phyloP scores from a whole-genome alignment of 1,140 invertebrate genomes.

The Zaprionus tsacasi region DNA sequence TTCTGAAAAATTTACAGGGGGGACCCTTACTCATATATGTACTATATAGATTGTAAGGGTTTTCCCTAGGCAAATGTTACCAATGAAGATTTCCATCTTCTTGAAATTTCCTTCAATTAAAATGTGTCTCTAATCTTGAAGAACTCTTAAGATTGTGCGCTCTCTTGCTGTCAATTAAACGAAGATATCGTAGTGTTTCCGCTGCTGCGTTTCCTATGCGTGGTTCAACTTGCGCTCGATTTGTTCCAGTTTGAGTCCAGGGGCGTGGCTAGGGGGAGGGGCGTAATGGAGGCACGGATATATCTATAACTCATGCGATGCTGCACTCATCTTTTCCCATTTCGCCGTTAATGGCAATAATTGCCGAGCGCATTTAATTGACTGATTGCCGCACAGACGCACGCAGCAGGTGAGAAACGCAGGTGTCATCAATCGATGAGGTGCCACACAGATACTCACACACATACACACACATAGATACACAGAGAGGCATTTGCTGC shows the following conservation, averaged over 20 bases:
- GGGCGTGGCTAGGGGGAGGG: background rate
- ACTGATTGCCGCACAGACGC: slow-evolving; percentile 56
- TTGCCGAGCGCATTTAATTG: slow-evolving; percentile 69
- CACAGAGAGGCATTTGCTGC: slow-evolving; percentile 47
- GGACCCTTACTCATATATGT: no score
- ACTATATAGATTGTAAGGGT: no score
- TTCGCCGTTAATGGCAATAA: slow-evolving; percentile 66
- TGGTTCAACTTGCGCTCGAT: background rate
- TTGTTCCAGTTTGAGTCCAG: slow-evolving; percentile 3
- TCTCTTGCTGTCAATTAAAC: background rate
- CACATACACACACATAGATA: background rate
- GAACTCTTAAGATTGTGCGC: background rate
- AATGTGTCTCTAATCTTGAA: background rate
- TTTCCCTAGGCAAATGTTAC: no score
- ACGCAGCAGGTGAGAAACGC: slow-evolving; percentile 39
- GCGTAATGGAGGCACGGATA: background rate
- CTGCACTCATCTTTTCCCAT: slow-evolving; percentile 53
- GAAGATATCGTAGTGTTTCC: background rate
- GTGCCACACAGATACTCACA: background rate
- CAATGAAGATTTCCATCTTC: no score
- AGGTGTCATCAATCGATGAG: slow-evolving; percentile 52
- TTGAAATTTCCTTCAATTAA: background rate
- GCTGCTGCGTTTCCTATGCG: background rate
- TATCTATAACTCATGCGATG: slow-evolving; percentile 47
- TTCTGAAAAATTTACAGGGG: no score